These are phyloP conservation scores for Cryptotis parvus DNA, from an alignment of 2,113 vertebrate species.

Conservation along the genomic window DNA sequence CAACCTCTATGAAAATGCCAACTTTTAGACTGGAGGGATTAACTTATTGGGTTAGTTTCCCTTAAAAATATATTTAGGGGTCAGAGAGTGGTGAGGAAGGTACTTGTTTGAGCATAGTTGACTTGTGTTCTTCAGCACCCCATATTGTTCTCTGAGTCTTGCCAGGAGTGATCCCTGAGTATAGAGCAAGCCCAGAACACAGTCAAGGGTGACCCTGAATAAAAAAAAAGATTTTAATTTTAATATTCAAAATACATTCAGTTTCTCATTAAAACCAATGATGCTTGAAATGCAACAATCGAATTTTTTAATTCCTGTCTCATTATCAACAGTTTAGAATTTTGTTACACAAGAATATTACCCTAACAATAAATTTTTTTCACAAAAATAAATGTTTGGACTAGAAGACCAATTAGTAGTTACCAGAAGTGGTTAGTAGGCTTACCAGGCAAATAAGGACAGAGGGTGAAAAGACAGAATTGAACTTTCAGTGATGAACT, in stretches of 20 bases:
- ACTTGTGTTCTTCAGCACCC: no score
- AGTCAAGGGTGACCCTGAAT: no score
- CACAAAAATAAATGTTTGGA: no score
- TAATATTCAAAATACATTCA: slow-evolving; percentile 29
- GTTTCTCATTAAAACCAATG: background rate
- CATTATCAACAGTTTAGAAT: background rate
- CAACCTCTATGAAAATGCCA: background rate
- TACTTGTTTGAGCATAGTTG: no score
- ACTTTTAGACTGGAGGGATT: background rate
- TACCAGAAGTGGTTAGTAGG: no score
- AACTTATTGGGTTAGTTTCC: background rate
- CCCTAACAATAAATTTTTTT: no score
- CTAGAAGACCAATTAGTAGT: no score
- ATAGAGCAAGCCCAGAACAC: background rate
- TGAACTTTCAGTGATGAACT: background rate
- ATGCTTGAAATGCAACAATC: background rate
- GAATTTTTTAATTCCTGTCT: background rate
- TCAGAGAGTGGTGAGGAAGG: no score
- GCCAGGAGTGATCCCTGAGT: no score
- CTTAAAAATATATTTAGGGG: background rate
- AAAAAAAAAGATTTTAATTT: background rate
- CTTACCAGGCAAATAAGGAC: no score
- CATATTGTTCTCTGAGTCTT: no score
- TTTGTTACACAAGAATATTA: background rate
- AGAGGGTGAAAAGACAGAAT: background rate